Base-by-base conservation (phyloP, 2,888 invertebrate species). In the Drosophila merina region DNA sequence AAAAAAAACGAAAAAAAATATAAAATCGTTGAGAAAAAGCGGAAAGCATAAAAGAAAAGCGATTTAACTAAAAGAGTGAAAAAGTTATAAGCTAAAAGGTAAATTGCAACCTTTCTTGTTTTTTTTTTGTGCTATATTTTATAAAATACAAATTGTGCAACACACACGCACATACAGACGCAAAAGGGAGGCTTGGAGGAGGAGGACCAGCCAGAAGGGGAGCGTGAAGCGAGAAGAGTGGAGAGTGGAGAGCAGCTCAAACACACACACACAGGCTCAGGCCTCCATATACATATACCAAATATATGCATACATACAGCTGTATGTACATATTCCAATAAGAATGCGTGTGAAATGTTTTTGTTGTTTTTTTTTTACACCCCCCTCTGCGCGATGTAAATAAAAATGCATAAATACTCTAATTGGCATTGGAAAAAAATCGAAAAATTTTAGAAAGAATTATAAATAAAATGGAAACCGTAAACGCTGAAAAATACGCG, bases 61-160 rank as follows among this genome's bases (percentile, higher is more conserved):
- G n/a, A n/a, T n/a, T 36, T 30, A 12, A 25, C 64, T 40, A 40
- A 47, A 26, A 33, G 55, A 33, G 58, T 58, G 55, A 26, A 42
- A 48, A 49, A 79, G 70, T 74, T 49, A 26, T 26, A 45, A 50
- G 47, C 25, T 57, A 48, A 63, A 80, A 81, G 81, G 81, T 81
- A 87, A 81, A 87, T 81, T 81, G 74, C 71, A 85, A 81, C 82
- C 73, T 70, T 64, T 57, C 60, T 66, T 72, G 72, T 76, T 71
- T 80, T 76, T 79, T 66, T 49, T 63, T 42, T 49, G 45, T 68
- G 64, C 51, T 50, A 71, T 82, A 63, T 64, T 75, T 57, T 79
- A 67, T 6, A 33, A 20, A 57, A 44, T 31, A 68, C n/a, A 62
- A 79, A 74, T 71, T 84, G 79, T 86, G 81, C 67, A 70, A 70